Percentiles rank a stretch among this genome's conserved stretches.
Evolutionary conservation across 2,113 vertebrate genomes (phyloP).

Genomic region (Climacteris rufus): DNA sequence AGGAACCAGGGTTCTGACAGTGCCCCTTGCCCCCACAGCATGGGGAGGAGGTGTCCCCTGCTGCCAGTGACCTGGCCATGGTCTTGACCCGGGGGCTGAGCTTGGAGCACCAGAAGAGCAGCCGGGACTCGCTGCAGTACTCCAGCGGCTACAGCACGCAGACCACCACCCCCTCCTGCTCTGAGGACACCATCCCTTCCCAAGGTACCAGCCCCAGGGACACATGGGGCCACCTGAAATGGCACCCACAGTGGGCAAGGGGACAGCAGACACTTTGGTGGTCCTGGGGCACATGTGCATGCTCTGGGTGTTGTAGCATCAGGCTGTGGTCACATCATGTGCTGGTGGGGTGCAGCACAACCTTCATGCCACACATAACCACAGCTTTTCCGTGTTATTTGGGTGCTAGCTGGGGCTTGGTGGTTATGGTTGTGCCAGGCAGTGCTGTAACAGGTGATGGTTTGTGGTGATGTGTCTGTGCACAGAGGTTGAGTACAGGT

Average conservation of each 20-base stretch:
- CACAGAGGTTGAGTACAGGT: background rate
- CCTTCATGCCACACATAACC: fast-evolving
- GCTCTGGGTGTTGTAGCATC: fast-evolving
- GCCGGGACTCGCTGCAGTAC: conserved; percentile 92
- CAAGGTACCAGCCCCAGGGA: conserved; percentile 73
- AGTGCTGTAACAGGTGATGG: fast-evolving
- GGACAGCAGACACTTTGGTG: background rate
- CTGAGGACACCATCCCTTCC: conserved; percentile 95
- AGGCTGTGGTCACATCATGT: fast-evolving
- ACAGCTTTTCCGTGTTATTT: background rate
- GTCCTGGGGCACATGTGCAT: fast-evolving
- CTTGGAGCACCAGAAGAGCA: conserved; percentile 95
- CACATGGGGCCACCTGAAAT: background rate
- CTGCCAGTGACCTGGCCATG: conserved; percentile 93
- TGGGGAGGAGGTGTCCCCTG: conserved; percentile 89
- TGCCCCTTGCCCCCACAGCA: conserved; percentile 69
- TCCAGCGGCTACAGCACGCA: conserved; percentile 97
- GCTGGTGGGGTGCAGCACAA: background rate
- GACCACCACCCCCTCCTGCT: conserved; percentile 95
- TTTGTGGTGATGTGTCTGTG: background rate
- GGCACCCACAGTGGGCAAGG: background rate
- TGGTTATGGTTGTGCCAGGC: background rate
- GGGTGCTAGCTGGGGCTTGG: background rate
- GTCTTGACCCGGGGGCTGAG: conserved; percentile 92
- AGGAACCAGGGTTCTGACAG: background rate